phyloP scores from a whole-genome alignment of 2,888 invertebrate genomes.

The Parelbella ahira region DNA sequence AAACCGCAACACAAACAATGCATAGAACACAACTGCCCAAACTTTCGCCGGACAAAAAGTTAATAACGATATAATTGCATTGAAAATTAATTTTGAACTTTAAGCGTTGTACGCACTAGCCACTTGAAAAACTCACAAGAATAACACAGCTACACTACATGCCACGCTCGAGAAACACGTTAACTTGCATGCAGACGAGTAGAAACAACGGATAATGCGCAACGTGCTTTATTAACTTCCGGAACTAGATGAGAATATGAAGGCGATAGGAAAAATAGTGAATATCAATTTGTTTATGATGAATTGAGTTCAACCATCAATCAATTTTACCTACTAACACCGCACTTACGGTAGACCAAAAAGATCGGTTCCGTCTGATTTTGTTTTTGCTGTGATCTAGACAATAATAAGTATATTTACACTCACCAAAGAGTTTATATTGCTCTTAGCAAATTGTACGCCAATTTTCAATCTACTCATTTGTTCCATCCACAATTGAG shows the following conservation, averaged over 20 bases:
- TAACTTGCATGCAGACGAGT: too few species aligned
- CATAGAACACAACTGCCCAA: conserved; percentile 34
- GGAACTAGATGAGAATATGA: neutral
- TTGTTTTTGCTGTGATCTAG: conserved; percentile 11
- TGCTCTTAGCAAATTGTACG: too few species aligned
- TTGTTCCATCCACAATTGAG: too few species aligned
- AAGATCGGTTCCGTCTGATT: conserved; percentile 6
- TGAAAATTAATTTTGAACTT: conserved; percentile 14
- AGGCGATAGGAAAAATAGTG: conserved; percentile 3
- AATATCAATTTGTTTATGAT: conserved; percentile 16
- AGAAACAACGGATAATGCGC: too few species aligned
- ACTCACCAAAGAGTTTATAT: too few species aligned
- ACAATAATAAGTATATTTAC: conserved; percentile 15
- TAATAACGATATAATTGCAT: conserved; percentile 25
- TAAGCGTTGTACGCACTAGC: neutral
- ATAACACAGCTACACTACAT: neutral
- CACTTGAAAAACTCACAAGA: neutral
- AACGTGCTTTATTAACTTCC: too few species aligned
- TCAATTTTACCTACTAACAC: conserved; percentile 31
- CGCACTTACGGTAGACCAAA: conserved; percentile 8
- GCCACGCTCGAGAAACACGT: neutral
- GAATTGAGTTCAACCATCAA: conserved; percentile 31
- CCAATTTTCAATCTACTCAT: too few species aligned
- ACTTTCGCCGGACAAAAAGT: conserved; percentile 41
- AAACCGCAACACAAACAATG: conserved; percentile 45